Evolutionary conservation across 92 coral and sea anemone species (phyloP).

Genomic region (Epizoanthus illoricatus): DNA sequence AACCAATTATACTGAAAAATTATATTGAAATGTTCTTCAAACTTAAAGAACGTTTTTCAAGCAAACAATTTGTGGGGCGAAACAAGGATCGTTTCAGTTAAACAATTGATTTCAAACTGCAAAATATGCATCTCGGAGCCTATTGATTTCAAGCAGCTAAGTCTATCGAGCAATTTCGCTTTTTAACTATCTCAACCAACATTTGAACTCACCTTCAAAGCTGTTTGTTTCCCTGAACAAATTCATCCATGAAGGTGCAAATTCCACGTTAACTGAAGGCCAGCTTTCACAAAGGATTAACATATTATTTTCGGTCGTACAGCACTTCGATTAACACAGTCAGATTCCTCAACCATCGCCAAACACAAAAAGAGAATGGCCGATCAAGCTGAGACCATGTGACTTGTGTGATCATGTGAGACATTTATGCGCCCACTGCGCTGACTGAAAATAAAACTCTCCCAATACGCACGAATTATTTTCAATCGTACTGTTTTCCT

Average conservation of each 20-base stretch:
- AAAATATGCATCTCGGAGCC: not conserved
- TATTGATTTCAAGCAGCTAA: not conserved
- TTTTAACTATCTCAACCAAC: not conserved
- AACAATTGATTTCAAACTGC: not conserved
- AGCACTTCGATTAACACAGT: not conserved
- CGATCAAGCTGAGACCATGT: not conserved
- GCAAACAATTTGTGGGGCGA: not conserved
- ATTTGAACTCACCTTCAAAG: not conserved
- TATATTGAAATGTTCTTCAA: constrained; percentile 2
- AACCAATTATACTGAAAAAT: too few species aligned
- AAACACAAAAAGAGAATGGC: not conserved
- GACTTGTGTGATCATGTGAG: not conserved
- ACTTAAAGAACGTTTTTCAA: not conserved
- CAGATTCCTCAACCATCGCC: not conserved
- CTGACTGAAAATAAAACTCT: not conserved
- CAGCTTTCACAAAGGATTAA: not conserved
- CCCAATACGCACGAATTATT: not conserved
- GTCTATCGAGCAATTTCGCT: not conserved
- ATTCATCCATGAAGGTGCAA: not conserved
- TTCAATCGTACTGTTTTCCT: too few species aligned
- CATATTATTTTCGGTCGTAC: not conserved
- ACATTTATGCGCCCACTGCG: not conserved
- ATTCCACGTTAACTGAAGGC: not conserved
- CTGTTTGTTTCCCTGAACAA: not conserved
- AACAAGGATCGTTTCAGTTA: constrained; percentile 1